Evolutionary conservation across 2,113 vertebrate genomes (phyloP).

Genomic region (Cyprinodon variegatus): DNA sequence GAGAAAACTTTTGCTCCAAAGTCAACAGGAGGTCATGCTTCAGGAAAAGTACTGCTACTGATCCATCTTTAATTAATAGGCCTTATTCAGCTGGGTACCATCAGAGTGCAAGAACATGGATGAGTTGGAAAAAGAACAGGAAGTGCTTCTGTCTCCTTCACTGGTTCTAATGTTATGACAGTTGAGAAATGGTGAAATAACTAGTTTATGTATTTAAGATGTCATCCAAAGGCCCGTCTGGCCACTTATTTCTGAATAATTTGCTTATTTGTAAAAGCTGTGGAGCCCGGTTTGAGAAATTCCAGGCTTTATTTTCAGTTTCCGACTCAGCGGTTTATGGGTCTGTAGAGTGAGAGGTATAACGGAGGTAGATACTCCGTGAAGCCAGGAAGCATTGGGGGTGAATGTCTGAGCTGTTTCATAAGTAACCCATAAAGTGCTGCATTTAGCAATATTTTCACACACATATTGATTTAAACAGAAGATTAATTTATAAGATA

Average conservation of each 20-base stretch:
- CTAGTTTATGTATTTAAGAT: conserved; percentile 26
- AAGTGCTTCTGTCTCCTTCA: conserved; percentile 60
- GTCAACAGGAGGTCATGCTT: conserved; percentile 76
- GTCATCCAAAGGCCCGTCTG: conserved; percentile 4
- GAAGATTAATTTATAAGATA: too few species aligned
- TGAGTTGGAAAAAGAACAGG: conserved; percentile 65
- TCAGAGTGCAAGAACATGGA: conserved; percentile 65
- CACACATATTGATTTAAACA: conserved; percentile 6
- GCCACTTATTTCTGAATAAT: conserved; percentile 17
- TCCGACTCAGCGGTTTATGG: conserved; percentile 4
- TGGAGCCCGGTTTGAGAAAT: conserved; percentile 13
- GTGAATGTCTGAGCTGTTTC: conserved; percentile 2
- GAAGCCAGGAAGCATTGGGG: background rate
- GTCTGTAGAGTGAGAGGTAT: conserved; percentile 1
- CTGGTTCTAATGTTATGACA: conserved; percentile 51
- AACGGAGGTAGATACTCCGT: background rate
- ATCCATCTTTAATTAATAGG: conserved; percentile 76
- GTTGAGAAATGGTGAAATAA: conserved; percentile 46
- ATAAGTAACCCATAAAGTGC: conserved; percentile 1
- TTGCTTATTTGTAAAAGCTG: conserved; percentile 29
- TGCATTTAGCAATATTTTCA: conserved; percentile 13
- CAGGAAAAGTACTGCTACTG: conserved; percentile 64
- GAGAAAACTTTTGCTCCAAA: conserved; percentile 72
- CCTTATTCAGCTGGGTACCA: conserved; percentile 66
- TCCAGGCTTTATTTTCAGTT: conserved; percentile 24